Percentiles rank a stretch among this genome's conserved stretches.
Conservation (phyloP, 2,888 invertebrate genomes). For the Proisotoma minuta region DNA sequence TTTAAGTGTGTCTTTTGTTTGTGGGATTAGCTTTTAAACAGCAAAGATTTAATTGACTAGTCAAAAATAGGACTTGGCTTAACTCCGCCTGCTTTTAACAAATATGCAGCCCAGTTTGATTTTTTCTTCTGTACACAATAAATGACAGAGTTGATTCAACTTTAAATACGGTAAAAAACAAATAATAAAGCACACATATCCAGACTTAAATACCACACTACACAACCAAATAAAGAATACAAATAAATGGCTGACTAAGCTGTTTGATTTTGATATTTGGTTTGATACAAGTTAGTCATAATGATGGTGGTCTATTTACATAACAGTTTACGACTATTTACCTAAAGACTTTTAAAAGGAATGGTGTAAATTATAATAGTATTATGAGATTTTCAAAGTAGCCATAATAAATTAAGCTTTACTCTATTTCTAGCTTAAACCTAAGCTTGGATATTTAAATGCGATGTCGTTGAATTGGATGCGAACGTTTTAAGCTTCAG, state of each 20-base stretch:
- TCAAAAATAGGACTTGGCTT: slow-evolving; percentile 35
- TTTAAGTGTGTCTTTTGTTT: no score
- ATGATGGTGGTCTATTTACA: no score
- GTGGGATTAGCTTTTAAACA: not conserved
- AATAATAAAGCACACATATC: not conserved
- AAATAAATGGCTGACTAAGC: not conserved
- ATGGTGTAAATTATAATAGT: no score
- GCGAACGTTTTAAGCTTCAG: no score
- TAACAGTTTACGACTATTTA: no score
- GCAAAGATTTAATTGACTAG: slow-evolving; percentile 25
- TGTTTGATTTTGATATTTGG: not conserved
- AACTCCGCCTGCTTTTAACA: slow-evolving; percentile 23
- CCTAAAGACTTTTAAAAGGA: no score
- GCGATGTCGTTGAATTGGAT: no score
- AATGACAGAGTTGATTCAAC: not conserved
- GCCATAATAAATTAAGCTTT: no score
- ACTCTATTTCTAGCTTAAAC: no score
- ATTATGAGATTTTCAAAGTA: no score
- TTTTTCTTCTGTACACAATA: not conserved
- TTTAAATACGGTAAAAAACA: not conserved
- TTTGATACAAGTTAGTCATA: no score
- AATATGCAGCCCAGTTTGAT: not conserved
- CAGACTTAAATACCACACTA: not conserved
- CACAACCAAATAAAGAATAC: not conserved
- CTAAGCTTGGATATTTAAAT: no score